Conservation (phyloP, 2,797 vertebrate genomes). For the Trachurus trachurus region DNA sequence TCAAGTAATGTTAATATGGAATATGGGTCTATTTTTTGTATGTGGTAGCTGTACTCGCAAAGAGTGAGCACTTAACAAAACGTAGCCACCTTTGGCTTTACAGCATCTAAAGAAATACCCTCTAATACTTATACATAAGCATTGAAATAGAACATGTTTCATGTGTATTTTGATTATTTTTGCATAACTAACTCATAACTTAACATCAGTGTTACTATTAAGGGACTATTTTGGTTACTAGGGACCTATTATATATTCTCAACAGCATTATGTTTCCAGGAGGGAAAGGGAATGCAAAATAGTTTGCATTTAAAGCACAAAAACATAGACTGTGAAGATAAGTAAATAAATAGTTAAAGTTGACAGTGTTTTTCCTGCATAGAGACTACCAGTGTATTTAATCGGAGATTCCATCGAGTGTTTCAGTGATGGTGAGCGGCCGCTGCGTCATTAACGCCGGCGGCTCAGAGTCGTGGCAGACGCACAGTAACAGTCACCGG, state of each 20-base stretch:
- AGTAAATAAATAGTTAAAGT: slow-evolving; percentile 16
- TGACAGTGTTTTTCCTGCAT: too few relatives aligned
- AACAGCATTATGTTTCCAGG: neutral
- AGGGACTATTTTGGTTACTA: neutral
- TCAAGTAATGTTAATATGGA: neutral
- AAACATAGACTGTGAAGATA: slow-evolving; percentile 2
- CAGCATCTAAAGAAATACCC: neutral
- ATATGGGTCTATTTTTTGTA: too few relatives aligned
- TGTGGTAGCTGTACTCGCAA: too few relatives aligned
- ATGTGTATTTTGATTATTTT: neutral
- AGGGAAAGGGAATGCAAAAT: neutral
- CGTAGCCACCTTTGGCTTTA: neutral
- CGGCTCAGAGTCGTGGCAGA: too few relatives aligned
- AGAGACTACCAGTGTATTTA: too few relatives aligned
- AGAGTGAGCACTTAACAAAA: too few relatives aligned
- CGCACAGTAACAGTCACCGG: too few relatives aligned
- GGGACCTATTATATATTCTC: neutral
- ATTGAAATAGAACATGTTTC: neutral
- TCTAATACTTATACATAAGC: neutral
- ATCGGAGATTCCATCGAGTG: too few relatives aligned
- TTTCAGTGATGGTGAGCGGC: too few relatives aligned
- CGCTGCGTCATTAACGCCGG: too few relatives aligned
- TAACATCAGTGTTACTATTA: neutral
- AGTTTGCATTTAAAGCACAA: neutral
- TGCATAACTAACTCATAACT: neutral